A percentile compares a stretch with the other conserved stretches of the same genome.
Evolutionary conservation across 2,797 vertebrate genomes (phyloP).

Genomic region (Sphenodon punctatus): DNA sequence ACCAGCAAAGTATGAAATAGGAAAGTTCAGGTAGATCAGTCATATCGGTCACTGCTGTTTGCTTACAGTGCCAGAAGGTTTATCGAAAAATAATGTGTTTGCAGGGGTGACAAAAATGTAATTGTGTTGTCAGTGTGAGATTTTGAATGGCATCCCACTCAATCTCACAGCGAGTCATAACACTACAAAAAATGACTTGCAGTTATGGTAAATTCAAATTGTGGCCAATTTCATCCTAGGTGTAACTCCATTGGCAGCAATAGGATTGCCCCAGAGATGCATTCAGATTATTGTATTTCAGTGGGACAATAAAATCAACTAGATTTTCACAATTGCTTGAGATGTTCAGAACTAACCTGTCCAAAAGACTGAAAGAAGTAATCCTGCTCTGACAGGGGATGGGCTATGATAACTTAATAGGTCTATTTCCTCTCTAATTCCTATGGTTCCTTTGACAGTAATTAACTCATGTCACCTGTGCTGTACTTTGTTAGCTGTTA

Average conservation of each 20-base stretch:
- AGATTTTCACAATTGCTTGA: background rate
- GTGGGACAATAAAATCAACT: background rate
- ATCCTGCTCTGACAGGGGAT: background rate
- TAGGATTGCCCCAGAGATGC: accelerated
- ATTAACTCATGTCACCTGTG: background rate
- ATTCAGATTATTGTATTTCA: background rate
- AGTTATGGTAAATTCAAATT: background rate
- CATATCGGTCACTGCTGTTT: background rate
- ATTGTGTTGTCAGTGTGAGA: background rate
- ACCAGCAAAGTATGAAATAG: background rate
- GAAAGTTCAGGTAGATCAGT: background rate
- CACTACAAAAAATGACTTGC: background rate
- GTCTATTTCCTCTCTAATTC: background rate
- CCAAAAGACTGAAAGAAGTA: background rate
- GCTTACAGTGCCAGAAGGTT: background rate
- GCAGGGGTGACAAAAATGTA: background rate
- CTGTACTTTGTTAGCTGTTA: background rate
- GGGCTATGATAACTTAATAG: background rate
- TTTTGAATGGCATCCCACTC: background rate
- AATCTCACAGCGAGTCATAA: background rate
- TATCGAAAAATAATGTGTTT: background rate
- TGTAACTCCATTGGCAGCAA: background rate
- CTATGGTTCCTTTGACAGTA: background rate
- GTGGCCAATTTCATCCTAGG: background rate
- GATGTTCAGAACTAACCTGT: background rate